Evolutionary conservation across 2,888 invertebrate genomes (phyloP).

Genomic region (Osmoderma eremita): DNA sequence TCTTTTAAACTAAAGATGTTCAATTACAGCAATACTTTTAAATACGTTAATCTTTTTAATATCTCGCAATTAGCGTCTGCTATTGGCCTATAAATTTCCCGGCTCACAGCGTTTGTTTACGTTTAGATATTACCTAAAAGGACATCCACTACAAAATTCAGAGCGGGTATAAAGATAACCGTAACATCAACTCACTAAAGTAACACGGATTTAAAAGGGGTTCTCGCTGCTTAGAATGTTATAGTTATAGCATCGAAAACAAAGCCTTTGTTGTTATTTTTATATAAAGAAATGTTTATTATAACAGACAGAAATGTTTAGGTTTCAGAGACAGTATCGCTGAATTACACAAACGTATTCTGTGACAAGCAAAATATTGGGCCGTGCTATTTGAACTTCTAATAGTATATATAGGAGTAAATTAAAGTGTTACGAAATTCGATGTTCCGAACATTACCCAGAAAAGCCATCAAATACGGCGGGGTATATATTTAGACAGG

Average conservation of each 20-base stretch:
- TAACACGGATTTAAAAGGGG: slow-evolving; percentile 10
- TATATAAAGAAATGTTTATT: slow-evolving; percentile 21
- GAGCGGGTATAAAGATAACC: slow-evolving; percentile 16
- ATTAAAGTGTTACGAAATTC: slow-evolving; percentile 28
- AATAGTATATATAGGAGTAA: slow-evolving; percentile 5
- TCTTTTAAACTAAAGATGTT: no score
- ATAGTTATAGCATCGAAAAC: not conserved
- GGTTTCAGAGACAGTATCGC: slow-evolving; percentile 11
- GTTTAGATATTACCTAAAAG: slow-evolving; percentile 3
- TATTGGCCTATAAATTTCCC: no score
- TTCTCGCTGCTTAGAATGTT: slow-evolving; percentile 2
- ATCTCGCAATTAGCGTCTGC: no score
- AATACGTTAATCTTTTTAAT: no score
- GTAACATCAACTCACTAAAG: slow-evolving; percentile 11
- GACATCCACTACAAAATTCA: slow-evolving; percentile 6
- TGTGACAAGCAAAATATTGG: slow-evolving; percentile 36
- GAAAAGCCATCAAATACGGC: slow-evolving; percentile 36
- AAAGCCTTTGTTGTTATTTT: slow-evolving; percentile 27
- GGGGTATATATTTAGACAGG: slow-evolving; percentile 36
- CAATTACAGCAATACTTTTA: no score
- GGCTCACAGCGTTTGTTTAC: slow-evolving; percentile 2
- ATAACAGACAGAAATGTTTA: slow-evolving; percentile 27
- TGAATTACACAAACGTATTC: slow-evolving; percentile 25
- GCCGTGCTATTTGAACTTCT: slow-evolving; percentile 26
- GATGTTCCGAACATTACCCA: slow-evolving; percentile 33